Base-by-base conservation (phyloP, 2,888 invertebrate species). In the Cordilura impudica region DNA sequence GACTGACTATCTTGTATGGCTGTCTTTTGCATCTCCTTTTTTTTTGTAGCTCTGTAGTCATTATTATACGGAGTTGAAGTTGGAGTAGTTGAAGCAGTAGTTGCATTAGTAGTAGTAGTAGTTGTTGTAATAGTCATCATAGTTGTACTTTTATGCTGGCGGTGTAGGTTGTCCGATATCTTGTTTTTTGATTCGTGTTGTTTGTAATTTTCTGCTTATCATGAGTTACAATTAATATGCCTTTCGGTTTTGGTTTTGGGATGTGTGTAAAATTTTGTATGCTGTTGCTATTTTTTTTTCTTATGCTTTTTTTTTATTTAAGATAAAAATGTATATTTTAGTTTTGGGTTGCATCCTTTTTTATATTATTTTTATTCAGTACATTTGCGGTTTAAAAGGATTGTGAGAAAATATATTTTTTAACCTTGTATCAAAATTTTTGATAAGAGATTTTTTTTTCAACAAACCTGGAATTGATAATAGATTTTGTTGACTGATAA, bases 151-250 rank as follows among this genome's bases (percentile, higher is more conserved):
- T n/a, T 60, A 66, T 69, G 77, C 73, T 71, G 73, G 73, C 70
- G 60, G 70, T 77, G 81, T 77, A 77, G 74, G 61, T 31, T 61
- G 80, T 72, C 51, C 58, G 54, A 58, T 78, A 78, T 75, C 74
- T 75, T 75, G 54, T 75, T 70, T 66, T 73, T 63, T 47, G 63
- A 63, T 81, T 79, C 78, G 73, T 82, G 81, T 74, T 82, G 77
- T 80, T 81, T 81, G 78, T 73, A 81, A 81, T 82, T 81, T 82
- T 80, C 75, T 78, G 72, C 80, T 82, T 81, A 82, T 82, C 82
- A 78, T 75, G 75, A 75, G 63, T 75, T 75, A 71, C 79, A 79
- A 79, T 79, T 79, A 79, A 71, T 67, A 75, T 79, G 75, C 65
- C 74, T 60, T 65, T 70, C 70, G 65, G 39, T 66, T 29, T 4